A percentile compares a stretch with the other conserved stretches of the same genome.
phyloP scores from a whole-genome alignment of 1,140 invertebrate genomes.

The Cepaea nemoralis region DNA sequence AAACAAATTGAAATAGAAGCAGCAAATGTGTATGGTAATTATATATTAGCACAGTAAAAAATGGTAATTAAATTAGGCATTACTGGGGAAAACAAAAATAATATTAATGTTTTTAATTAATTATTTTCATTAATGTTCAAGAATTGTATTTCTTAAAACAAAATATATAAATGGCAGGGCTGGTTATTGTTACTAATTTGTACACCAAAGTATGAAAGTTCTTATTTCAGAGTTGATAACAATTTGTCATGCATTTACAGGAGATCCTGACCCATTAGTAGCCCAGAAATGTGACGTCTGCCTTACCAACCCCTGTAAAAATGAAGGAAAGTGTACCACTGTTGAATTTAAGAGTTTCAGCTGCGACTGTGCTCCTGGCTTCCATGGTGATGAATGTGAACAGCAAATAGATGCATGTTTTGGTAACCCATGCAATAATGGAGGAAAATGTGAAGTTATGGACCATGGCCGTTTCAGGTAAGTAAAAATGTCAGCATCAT shows the following conservation, averaged over 20 bases:
- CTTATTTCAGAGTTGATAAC: background rate
- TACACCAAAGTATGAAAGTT: too few relatives aligned
- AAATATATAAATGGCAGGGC: too few relatives aligned
- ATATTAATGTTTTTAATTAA: too few relatives aligned
- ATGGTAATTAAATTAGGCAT: too few relatives aligned
- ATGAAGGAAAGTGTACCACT: constrained; percentile 87
- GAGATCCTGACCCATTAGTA: constrained; percentile 77
- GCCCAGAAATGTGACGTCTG: constrained; percentile 85
- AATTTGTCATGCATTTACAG: constrained; percentile 12
- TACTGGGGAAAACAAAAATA: too few relatives aligned
- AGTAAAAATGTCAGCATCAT: too few relatives aligned
- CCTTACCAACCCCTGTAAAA: constrained; percentile 87
- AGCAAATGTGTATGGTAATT: too few relatives aligned
- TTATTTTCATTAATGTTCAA: too few relatives aligned
- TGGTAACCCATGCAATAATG: constrained; percentile 88
- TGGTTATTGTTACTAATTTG: too few relatives aligned
- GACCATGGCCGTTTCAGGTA: constrained; percentile 67
- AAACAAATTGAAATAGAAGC: too few relatives aligned
- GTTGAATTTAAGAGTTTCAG: constrained; percentile 66
- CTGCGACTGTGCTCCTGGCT: constrained; percentile 73
- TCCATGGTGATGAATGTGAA: constrained; percentile 93
- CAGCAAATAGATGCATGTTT: constrained; percentile 95
- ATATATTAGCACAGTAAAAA: too few relatives aligned
- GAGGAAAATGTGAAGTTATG: constrained; percentile 81
- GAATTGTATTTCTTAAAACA: too few relatives aligned